phyloP scores from a whole-genome alignment of 2,797 vertebrate genomes.

The Poecilia velifera region DNA sequence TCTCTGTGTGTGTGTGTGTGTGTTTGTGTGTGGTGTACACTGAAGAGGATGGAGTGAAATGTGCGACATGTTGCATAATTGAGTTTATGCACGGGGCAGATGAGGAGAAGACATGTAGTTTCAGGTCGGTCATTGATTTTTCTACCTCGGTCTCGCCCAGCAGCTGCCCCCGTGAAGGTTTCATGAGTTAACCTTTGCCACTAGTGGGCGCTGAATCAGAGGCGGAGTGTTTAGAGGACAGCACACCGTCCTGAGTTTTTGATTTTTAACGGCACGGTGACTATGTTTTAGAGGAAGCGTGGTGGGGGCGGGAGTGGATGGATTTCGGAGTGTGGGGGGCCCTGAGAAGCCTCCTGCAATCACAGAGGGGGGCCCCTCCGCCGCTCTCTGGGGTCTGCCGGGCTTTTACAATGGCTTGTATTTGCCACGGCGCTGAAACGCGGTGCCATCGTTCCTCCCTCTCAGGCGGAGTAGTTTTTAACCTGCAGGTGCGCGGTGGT shows the following conservation, averaged over 20 bases:
- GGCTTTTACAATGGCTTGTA: slow-evolving; percentile 99
- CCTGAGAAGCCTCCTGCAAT: slow-evolving; percentile 47
- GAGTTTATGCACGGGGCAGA: slow-evolving; percentile 74
- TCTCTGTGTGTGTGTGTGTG: slow-evolving; percentile 24
- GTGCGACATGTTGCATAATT: slow-evolving; percentile 95
- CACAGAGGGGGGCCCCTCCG: slow-evolving; percentile 73
- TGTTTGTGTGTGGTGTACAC: slow-evolving; percentile 63
- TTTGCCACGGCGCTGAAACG: slow-evolving; percentile 82
- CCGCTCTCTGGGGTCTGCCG: slow-evolving; percentile 83
- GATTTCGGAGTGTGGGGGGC: slow-evolving; percentile 51
- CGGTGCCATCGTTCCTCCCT: slow-evolving; percentile 52
- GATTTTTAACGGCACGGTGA: slow-evolving; percentile 62
- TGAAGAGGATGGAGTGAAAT: slow-evolving; percentile 79
- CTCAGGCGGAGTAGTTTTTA: slow-evolving; percentile 52
- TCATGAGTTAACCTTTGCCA: slow-evolving; percentile 87
- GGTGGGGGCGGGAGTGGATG: slow-evolving; percentile 28
- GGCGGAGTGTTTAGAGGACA: slow-evolving; percentile 37
- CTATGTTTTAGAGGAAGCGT: slow-evolving; percentile 51
- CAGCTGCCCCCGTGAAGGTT: slow-evolving; percentile 83
- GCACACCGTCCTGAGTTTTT: slow-evolving; percentile 53
- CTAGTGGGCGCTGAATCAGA: slow-evolving; percentile 38
- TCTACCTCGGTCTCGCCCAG: slow-evolving; percentile 34
- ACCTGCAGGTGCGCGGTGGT: slow-evolving; percentile 39
- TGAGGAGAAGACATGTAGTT: slow-evolving; percentile 42
- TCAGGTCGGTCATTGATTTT: slow-evolving; percentile 54